These are phyloP conservation scores for Leptopilina myrica DNA, from an alignment of 2,888 invertebrate species.

Conservation along the genomic window DNA sequence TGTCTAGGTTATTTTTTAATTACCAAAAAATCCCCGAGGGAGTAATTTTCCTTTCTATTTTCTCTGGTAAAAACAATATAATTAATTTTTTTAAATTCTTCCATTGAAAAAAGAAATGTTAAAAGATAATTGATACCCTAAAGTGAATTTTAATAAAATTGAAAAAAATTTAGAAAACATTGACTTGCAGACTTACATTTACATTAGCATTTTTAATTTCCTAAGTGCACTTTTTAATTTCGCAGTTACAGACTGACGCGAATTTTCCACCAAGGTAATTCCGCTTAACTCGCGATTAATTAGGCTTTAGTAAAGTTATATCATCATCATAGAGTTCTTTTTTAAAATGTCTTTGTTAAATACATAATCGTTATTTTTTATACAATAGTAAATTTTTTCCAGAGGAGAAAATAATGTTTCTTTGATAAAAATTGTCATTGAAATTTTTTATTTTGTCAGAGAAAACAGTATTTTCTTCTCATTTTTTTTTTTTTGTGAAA, in stretches of 20 bases:
- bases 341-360: background rate
- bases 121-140: constrained; percentile 12
- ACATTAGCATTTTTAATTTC: constrained; percentile 33
- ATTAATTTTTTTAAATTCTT: constrained; percentile 5
- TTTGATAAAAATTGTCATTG: too few species aligned
- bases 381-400: too few species aligned
- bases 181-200: constrained; percentile 3
- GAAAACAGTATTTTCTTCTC: too few species aligned
- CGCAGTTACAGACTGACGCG: constrained; percentile 4
- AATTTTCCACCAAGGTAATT: constrained; percentile 24
- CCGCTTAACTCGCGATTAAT: constrained; percentile 26
- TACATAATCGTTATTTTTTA: background rate
- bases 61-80: background rate
- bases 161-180: background rate
- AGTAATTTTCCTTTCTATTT: constrained; percentile 5
- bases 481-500: too few species aligned
- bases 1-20: too few species aligned
- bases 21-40: background rate
- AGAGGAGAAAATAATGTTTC: too few species aligned
- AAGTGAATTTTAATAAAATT: background rate
- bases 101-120: background rate
- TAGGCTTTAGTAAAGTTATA: constrained; percentile 14
- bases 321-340: background rate
- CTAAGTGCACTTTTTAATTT: constrained; percentile 36
- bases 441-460: too few species aligned